Conservation (phyloP, 2,797 vertebrate genomes). For the Anomalospiza imberbis region DNA sequence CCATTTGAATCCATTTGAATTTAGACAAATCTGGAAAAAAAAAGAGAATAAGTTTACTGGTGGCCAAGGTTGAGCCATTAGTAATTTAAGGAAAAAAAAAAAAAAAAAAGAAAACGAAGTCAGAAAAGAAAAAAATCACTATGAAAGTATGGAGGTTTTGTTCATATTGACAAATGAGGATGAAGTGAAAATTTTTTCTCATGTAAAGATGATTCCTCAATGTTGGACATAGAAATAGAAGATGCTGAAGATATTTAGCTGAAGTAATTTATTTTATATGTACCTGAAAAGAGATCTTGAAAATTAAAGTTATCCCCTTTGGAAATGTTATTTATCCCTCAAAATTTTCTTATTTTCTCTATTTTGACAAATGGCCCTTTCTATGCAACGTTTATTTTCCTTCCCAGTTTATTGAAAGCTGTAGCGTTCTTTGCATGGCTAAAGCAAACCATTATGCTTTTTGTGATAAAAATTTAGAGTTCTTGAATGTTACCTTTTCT, state of each 20-base stretch:
- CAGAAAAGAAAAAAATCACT: not conserved
- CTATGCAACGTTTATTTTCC: not conserved
- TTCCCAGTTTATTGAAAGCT: not conserved
- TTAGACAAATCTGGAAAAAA: not conserved
- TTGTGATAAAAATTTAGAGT: not conserved
- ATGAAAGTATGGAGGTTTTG: not conserved
- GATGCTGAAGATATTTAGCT: not conserved
- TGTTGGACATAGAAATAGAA: not conserved
- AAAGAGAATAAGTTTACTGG: not conserved
- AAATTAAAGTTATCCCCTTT: slow-evolving; percentile 16
- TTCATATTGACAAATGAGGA: not conserved
- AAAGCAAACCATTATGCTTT: not conserved
- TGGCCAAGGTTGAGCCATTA: not conserved
- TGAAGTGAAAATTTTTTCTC: not conserved
- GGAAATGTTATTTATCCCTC: not conserved
- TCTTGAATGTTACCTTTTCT: not conserved
- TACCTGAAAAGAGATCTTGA: slow-evolving; percentile 17
- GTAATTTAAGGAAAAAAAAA: not conserved
- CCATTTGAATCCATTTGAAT: not conserved
- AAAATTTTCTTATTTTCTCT: not conserved
- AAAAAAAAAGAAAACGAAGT: not conserved
- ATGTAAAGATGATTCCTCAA: not conserved
- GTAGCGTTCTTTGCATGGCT: not conserved
- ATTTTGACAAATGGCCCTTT: not conserved
- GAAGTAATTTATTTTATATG: slow-evolving; percentile 10